Conservation (phyloP, 2,113 vertebrate species). For the Puma concolor region DNA sequence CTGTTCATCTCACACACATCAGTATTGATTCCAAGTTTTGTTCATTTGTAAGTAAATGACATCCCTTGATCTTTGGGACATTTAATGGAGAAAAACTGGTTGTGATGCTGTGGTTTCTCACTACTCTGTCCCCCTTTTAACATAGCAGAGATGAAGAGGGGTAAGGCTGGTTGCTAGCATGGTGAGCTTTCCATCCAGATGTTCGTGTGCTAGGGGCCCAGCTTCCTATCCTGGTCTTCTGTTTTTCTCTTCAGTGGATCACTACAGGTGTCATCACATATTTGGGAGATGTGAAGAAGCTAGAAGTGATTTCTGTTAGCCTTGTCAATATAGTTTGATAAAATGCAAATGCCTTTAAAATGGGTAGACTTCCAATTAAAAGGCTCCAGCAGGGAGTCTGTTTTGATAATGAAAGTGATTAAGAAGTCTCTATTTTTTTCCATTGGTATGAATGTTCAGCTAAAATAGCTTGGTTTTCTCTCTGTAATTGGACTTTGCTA, state of each 20-base stretch:
- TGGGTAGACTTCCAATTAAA: conserved; percentile 78
- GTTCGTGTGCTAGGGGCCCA: background rate
- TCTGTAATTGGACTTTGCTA: conserved; percentile 81
- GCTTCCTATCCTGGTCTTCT: background rate
- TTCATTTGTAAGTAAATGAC: background rate
- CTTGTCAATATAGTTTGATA: conserved; percentile 67
- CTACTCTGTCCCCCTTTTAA: background rate
- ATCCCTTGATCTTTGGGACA: background rate
- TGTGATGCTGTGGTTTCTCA: background rate
- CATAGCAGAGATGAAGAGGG: background rate
- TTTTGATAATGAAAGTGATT: conserved; percentile 83
- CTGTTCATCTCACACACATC: background rate
- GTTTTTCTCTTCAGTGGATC: background rate
- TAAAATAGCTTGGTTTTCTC: conserved; percentile 78
- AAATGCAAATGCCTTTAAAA: conserved; percentile 80
- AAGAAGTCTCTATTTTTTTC: conserved; percentile 75
- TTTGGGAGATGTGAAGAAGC: conserved; percentile 29
- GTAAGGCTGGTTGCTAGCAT: background rate
- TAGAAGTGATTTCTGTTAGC: conserved; percentile 53
- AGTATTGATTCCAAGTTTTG: background rate
- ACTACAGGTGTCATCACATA: conserved; percentile 39
- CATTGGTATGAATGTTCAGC: conserved; percentile 72
- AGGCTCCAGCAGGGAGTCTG: conserved; percentile 80
- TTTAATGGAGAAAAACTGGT: background rate
- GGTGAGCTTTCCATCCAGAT: conserved; percentile 25